Percentiles rank a stretch among this genome's conserved stretches.
These are phyloP conservation scores for Pyralis farinalis DNA, from an alignment of 2,888 invertebrate genomes.

Conservation along the genomic window DNA sequence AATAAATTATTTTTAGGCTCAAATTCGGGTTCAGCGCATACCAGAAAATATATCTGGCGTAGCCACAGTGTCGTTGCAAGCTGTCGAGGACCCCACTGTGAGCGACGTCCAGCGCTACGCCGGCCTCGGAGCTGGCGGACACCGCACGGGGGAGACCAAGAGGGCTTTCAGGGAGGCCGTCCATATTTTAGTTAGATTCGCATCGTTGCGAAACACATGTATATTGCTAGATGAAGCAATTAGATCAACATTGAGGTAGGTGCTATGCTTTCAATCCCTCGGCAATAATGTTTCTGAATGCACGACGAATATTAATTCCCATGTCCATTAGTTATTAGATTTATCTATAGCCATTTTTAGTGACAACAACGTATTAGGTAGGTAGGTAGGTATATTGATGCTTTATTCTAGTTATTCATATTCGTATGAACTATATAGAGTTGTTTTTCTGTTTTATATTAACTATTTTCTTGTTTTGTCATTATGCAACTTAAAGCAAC, in stretches of 20 bases:
- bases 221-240: slow-evolving; percentile 57
- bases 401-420: too few relatives aligned
- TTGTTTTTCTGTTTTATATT: too few relatives aligned
- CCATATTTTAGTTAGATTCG: slow-evolving; percentile 68
- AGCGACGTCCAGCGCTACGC: slow-evolving; percentile 57
- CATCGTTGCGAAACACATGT: slow-evolving; percentile 68
- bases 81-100: slow-evolving; percentile 53
- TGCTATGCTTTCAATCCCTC: too few relatives aligned
- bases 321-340: too few relatives aligned
- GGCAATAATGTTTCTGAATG: too few relatives aligned
- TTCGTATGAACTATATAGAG: too few relatives aligned
- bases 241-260: slow-evolving; percentile 59
- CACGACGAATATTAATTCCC: too few relatives aligned
- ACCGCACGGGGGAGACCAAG: slow-evolving; percentile 63
- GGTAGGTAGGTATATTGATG: too few relatives aligned
- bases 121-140: slow-evolving; percentile 66
- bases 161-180: slow-evolving; percentile 63
- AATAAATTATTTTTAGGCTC: slow-evolving; percentile 49
- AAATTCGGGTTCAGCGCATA: slow-evolving; percentile 59
- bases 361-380: slow-evolving; percentile 14
- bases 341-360: neutral
- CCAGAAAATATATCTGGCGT: slow-evolving; percentile 70
- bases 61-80: slow-evolving; percentile 51
- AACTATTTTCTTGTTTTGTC: too few relatives aligned
- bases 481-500: too few relatives aligned